phyloP scores from a whole-genome alignment of 2,888 invertebrate species.

The Cataglyphis altisquamis region DNA sequence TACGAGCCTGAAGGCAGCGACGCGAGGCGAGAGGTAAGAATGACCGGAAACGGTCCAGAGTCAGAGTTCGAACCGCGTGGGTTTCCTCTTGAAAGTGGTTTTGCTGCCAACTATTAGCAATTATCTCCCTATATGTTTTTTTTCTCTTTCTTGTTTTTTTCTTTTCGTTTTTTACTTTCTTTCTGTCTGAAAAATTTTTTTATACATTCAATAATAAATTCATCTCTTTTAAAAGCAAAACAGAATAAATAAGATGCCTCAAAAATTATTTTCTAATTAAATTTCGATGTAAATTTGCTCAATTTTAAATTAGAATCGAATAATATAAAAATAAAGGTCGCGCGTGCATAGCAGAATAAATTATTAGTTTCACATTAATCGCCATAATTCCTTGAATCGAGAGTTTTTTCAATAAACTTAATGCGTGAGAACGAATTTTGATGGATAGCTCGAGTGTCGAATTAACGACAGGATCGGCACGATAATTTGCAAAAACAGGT shows the following conservation, averaged over 20 bases:
- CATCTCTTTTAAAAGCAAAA: background rate
- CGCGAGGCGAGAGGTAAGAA: slow-evolving; percentile 57
- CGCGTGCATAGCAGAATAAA: slow-evolving; percentile 12
- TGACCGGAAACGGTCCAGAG: slow-evolving; percentile 55
- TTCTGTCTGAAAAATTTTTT: background rate
- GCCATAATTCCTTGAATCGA: background rate
- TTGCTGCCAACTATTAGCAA: slow-evolving; percentile 31
- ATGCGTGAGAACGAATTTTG: slow-evolving; percentile 30
- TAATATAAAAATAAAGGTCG: slow-evolving; percentile 1
- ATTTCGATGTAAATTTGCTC: slow-evolving; percentile 4
- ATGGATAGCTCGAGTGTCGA: background rate
- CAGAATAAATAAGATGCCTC: background rate
- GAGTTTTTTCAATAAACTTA: background rate
- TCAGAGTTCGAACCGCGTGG: slow-evolving; percentile 47
- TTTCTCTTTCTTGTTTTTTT: too few relatives aligned
- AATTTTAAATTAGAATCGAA: slow-evolving; percentile 17
- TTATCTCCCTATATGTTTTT: slow-evolving; percentile 29
- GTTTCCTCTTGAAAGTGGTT: slow-evolving; percentile 59
- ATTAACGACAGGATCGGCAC: slow-evolving; percentile 15
- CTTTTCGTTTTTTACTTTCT: background rate
- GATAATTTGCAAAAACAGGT: background rate
- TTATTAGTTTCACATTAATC: slow-evolving; percentile 16
- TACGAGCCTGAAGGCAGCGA: slow-evolving; percentile 70
- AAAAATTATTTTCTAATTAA: background rate
- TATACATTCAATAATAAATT: background rate